A percentile compares a stretch with the other conserved stretches of the same genome.
phyloP scores from a whole-genome alignment of 1,140 invertebrate species.

The Aleiodes sp. region DNA sequence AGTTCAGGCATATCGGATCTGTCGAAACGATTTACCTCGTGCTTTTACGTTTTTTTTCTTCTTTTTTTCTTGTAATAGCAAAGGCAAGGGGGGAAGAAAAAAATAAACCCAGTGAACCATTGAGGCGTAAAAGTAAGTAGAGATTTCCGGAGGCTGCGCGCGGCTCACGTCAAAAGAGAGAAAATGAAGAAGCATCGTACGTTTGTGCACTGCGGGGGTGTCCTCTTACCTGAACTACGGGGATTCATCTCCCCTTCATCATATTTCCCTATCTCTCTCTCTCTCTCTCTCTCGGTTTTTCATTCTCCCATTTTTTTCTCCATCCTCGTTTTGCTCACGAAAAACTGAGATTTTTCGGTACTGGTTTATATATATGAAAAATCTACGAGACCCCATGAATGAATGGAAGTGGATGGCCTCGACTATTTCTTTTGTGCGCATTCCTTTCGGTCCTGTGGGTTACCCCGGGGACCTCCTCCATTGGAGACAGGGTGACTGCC shows the following conservation, averaged over 20 bases:
- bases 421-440: constrained; percentile 51
- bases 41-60: constrained; percentile 22
- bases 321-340: not conserved
- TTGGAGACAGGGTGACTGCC: constrained; percentile 8
- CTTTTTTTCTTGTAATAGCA: constrained; percentile 42
- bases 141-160: constrained; percentile 60
- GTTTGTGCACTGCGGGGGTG: constrained; percentile 35
- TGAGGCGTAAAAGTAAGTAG: constrained; percentile 59
- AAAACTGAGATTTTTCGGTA: not conserved
- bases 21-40: constrained; percentile 50
- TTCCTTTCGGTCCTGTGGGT: constrained; percentile 2
- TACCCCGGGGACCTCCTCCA: constrained; percentile 14
- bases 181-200: constrained; percentile 14
- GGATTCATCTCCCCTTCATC: constrained; percentile 8
- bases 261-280: not conserved
- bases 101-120: constrained; percentile 45
- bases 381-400: constrained; percentile 6
- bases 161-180: constrained; percentile 30
- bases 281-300: not conserved
- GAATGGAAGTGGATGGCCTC: constrained; percentile 24
- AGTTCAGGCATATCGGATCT: constrained; percentile 43
- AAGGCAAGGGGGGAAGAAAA: constrained; percentile 34
- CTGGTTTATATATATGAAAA: constrained; percentile 12
- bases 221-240: constrained; percentile 46
- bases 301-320: not conserved